Evolutionary conservation across 1,140 invertebrate species (phyloP).

Genomic region (Homalodisca vitripennis): DNA sequence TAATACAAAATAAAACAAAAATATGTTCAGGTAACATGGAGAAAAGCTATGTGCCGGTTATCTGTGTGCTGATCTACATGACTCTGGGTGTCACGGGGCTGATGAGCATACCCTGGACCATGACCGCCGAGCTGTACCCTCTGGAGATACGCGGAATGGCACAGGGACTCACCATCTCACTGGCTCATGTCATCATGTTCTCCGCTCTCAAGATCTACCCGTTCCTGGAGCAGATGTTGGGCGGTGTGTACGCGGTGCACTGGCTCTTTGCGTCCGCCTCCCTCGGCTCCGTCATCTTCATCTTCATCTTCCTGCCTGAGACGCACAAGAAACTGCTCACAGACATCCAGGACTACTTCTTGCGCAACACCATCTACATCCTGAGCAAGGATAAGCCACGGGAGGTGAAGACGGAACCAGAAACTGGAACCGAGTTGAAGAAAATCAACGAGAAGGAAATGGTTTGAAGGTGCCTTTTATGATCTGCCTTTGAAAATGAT

Average conservation of each 20-base stretch:
- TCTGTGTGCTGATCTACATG: conserved; percentile 55
- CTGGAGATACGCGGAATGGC: conserved; percentile 58
- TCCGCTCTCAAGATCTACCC: conserved; percentile 53
- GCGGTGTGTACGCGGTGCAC: conserved; percentile 58
- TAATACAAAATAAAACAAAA: too few relatives aligned
- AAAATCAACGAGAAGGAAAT: background rate
- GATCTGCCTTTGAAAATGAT: too few relatives aligned
- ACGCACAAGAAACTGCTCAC: conserved; percentile 66
- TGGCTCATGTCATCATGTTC: conserved; percentile 58
- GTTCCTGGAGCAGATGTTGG: conserved; percentile 49
- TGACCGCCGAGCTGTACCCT: conserved; percentile 61
- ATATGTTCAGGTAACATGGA: conserved; percentile 15
- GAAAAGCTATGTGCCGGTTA: conserved; percentile 45
- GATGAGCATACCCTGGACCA: conserved; percentile 59
- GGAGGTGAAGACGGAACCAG: background rate
- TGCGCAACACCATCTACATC: conserved; percentile 45
- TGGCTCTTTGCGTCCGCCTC: conserved; percentile 69
- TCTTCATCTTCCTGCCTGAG: conserved; percentile 65
- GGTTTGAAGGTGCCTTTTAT: too few relatives aligned
- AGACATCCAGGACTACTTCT: conserved; percentile 65
- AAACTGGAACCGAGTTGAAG: background rate
- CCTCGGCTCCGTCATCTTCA: conserved; percentile 56
- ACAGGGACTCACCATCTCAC: conserved; percentile 52
- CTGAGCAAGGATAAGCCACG: conserved; percentile 23
- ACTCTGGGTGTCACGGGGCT: conserved; percentile 58